A percentile compares a stretch with the other conserved stretches of the same genome.
Conservation (phyloP, 2,113 vertebrate species). For the Bungarus multicinctus region DNA sequence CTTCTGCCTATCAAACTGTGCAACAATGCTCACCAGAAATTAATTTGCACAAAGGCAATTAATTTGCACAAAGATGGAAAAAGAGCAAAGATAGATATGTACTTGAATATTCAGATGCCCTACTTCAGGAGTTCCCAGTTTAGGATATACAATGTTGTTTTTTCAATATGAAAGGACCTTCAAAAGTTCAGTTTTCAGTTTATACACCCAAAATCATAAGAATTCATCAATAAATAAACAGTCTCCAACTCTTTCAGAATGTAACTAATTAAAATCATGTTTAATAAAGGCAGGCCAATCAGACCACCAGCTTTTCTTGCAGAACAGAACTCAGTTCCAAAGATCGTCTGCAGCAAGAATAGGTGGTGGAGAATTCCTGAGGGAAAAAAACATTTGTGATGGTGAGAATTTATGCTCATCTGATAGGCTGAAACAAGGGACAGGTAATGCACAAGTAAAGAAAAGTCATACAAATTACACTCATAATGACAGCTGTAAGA, state of each 20-base stretch:
- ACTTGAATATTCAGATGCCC: not conserved
- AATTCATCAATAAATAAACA: not conserved
- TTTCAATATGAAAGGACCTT: not conserved
- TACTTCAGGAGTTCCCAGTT: not conserved
- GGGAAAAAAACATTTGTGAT: not conserved
- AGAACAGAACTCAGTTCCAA: not conserved
- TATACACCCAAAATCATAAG: not conserved
- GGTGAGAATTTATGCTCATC: not conserved
- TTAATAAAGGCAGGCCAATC: not conserved
- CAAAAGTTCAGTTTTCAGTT: not conserved
- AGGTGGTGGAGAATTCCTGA: not conserved
- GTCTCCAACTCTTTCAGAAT: not conserved
- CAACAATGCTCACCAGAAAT: not conserved
- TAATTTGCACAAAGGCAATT: not conserved
- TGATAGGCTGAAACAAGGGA: not conserved
- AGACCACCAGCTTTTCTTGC: not conserved
- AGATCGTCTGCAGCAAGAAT: not conserved
- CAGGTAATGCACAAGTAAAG: not conserved
- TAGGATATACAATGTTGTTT: not conserved
- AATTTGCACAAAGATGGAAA: not conserved
- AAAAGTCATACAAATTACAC: constrained; percentile 1
- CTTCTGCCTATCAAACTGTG: not conserved
- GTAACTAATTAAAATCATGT: not conserved
- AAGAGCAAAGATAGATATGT: not conserved
- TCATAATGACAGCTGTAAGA: not conserved